Percentiles rank a stretch among this genome's conserved stretches.
Conservation (phyloP, 2,797 vertebrate genomes). For the Xenopus petersii region DNA sequence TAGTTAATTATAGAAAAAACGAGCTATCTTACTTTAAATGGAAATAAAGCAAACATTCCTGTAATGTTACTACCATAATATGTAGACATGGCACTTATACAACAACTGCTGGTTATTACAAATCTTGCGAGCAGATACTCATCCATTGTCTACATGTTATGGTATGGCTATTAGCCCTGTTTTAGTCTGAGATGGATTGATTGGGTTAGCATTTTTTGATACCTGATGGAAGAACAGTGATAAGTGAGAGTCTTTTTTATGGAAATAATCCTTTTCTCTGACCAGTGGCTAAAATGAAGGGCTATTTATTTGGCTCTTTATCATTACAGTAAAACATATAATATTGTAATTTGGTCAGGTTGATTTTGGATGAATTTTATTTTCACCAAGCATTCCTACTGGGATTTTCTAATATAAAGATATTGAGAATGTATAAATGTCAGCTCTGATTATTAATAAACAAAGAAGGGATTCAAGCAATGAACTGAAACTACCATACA, state of each 20-base stretch:
- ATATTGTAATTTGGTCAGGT: no score
- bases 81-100: constrained; percentile 73
- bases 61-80: constrained; percentile 72
- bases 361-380: no score
- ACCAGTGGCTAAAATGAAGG: constrained; percentile 68
- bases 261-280: constrained; percentile 64
- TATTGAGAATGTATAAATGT: no score
- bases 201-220: constrained; percentile 68
- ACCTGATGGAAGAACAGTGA: constrained; percentile 78
- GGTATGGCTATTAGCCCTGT: constrained; percentile 70
- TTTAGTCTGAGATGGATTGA: constrained; percentile 75
- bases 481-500: no score
- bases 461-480: no score
- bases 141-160: constrained; percentile 75
- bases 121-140: constrained; percentile 46
- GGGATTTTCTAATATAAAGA: no score
- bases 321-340: no score
- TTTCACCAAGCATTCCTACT: no score
- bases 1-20: constrained; percentile 58
- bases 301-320: no score
- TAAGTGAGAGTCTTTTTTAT: constrained; percentile 75
- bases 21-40: constrained; percentile 64
- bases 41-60: constrained; percentile 72
- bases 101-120: constrained; percentile 45
- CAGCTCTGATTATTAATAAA: no score